Evolutionary conservation across 2,888 invertebrate species (phyloP).

Genomic region (Drosophila multiciliata): DNA sequence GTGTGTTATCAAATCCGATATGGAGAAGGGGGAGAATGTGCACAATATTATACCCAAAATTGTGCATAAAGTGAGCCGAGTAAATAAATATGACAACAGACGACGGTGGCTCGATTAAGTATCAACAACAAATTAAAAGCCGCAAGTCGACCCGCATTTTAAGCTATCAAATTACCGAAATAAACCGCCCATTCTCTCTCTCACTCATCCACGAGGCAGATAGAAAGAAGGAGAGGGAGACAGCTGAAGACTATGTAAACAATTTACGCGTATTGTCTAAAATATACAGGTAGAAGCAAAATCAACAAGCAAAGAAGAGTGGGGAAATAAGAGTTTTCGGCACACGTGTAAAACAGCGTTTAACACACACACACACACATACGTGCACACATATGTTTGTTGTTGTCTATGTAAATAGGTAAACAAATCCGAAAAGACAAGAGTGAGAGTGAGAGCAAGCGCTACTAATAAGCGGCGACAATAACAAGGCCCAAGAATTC

Average conservation of each 20-base stretch:
- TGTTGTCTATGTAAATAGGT: constrained; percentile 75
- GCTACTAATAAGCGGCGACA: constrained; percentile 15
- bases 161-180: constrained; percentile 66
- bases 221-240: background rate
- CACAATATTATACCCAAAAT: constrained; percentile 3
- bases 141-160: constrained; percentile 63
- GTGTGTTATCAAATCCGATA: constrained; percentile 51
- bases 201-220: background rate
- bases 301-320: constrained; percentile 39
- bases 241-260: constrained; percentile 52
- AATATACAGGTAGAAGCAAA: constrained; percentile 42
- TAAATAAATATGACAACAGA: constrained; percentile 4
- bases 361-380: constrained; percentile 27
- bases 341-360: constrained; percentile 66
- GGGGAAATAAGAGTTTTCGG: constrained; percentile 27
- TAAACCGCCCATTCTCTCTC: background rate
- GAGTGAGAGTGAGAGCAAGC: constrained; percentile 27
- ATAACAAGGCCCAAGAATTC: constrained; percentile 46
- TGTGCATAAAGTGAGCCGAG: constrained; percentile 15
- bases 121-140: constrained; percentile 68
- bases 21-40: constrained; percentile 6
- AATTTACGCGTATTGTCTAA: constrained; percentile 56
- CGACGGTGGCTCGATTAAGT: constrained; percentile 28
- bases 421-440: constrained; percentile 55
- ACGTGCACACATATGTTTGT: constrained; percentile 50